Conservation (phyloP, 2,888 invertebrate species). For the Anthophora plumipes region DNA sequence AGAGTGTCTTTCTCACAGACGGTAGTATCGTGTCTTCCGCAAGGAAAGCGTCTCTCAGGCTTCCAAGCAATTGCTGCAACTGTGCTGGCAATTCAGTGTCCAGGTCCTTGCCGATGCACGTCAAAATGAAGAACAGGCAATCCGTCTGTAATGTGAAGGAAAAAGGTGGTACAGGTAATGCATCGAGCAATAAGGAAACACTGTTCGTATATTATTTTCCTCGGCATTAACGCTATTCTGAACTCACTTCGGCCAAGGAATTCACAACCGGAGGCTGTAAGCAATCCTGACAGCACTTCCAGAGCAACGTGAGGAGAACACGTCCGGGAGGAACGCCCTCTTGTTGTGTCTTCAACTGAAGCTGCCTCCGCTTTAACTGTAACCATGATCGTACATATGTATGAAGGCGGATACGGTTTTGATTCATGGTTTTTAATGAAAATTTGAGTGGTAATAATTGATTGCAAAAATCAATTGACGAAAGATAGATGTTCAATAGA, state of each 20-base stretch:
- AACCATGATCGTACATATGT: slow-evolving; percentile 49
- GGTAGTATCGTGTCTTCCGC: slow-evolving; percentile 90
- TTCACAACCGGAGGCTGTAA: slow-evolving; percentile 91
- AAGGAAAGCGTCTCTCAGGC: slow-evolving; percentile 94
- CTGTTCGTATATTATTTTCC: no score
- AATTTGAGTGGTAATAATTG: slow-evolving; percentile 15
- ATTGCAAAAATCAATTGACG: slow-evolving; percentile 12
- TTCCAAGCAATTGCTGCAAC: slow-evolving; percentile 91
- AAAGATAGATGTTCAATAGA: no score
- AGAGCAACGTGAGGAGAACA: slow-evolving; percentile 92
- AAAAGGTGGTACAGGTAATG: no score
- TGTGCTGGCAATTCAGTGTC: slow-evolving; percentile 93
- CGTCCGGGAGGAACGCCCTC: slow-evolving; percentile 89
- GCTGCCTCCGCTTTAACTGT: slow-evolving; percentile 89
- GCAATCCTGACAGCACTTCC: slow-evolving; percentile 95
- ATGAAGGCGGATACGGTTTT: slow-evolving; percentile 22
- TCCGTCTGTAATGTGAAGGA: slow-evolving; percentile 88
- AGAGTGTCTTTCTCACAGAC: slow-evolving; percentile 92
- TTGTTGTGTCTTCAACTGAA: slow-evolving; percentile 86
- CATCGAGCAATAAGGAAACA: no score
- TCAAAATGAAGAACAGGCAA: slow-evolving; percentile 94
- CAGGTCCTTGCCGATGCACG: slow-evolving; percentile 94
- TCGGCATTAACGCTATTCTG: not conserved
- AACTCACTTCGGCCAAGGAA: slow-evolving; percentile 90
- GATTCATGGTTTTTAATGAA: slow-evolving; percentile 5